A percentile compares a stretch with the other conserved stretches of the same genome.
Evolutionary conservation across 2,797 vertebrate genomes (phyloP).

Genomic region (Sparidentex hasta): DNA sequence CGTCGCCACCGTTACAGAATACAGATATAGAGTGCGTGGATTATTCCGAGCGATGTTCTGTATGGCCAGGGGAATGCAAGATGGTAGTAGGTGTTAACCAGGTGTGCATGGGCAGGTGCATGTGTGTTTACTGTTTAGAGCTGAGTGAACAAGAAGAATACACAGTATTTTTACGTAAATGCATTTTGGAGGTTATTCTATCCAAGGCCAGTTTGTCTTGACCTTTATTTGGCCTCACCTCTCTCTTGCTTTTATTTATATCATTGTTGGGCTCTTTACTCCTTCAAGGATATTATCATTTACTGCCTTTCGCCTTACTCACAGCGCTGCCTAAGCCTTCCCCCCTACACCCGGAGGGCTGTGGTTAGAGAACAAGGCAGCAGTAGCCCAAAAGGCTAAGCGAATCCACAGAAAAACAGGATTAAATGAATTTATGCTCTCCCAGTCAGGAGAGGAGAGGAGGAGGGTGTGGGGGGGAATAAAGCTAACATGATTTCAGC

Average conservation of each 20-base stretch:
- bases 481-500: slow-evolving; percentile 88
- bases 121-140: slow-evolving; percentile 9
- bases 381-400: slow-evolving; percentile 82
- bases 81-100: slow-evolving; percentile 40
- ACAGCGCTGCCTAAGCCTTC: slow-evolving; percentile 59
- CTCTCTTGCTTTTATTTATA: slow-evolving; percentile 72
- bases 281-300: slow-evolving; percentile 83
- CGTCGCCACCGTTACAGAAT: slow-evolving; percentile 7
- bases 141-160: slow-evolving; percentile 12
- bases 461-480: slow-evolving; percentile 63
- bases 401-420: slow-evolving; percentile 87
- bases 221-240: slow-evolving; percentile 69
- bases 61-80: background rate
- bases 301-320: slow-evolving; percentile 75
- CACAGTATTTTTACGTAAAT: slow-evolving; percentile 20
- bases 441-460: slow-evolving; percentile 73
- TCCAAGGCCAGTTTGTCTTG: slow-evolving; percentile 62
- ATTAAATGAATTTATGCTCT: slow-evolving; percentile 89
- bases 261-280: slow-evolving; percentile 72
- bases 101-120: slow-evolving; percentile 15
- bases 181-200: slow-evolving; percentile 34
- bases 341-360: slow-evolving; percentile 77
- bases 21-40: slow-evolving; percentile 7
- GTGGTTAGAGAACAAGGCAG: slow-evolving; percentile 76
- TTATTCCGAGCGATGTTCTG: background rate